Evolutionary conservation across 2,888 invertebrate genomes (phyloP).

Genomic region (Eudemis profundana): DNA sequence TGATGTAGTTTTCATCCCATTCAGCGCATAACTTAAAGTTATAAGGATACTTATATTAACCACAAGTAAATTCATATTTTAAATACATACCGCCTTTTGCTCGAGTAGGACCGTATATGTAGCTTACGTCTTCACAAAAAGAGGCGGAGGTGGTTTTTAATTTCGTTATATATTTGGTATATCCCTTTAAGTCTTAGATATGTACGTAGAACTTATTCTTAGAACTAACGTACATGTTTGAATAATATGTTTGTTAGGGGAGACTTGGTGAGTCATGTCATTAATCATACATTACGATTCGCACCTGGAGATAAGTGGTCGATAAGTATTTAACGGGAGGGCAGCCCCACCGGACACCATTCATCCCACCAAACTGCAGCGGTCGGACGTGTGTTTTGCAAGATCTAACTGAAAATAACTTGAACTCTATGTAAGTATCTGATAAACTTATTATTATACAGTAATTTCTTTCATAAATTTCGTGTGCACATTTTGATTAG

Average conservation of each 20-base stretch:
- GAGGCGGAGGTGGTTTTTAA: no score
- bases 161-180: no score
- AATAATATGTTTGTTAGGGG: conserved; percentile 16
- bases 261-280: conserved; percentile 19
- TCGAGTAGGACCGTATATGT: no score
- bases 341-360: conserved; percentile 8
- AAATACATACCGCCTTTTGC: no score
- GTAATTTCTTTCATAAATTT: no score
- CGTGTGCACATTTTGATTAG: no score
- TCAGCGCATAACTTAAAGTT: no score
- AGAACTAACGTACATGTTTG: neutral
- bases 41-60: no score
- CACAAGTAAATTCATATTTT: no score
- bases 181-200: conserved; percentile 1
- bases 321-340: conserved; percentile 30
- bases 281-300: neutral
- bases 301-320: conserved; percentile 16
- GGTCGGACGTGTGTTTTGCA: conserved; percentile 20
- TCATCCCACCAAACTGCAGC: conserved; percentile 7
- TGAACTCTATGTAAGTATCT: conserved; percentile 22
- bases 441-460: neutral
- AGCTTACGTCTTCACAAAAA: no score
- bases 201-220: neutral
- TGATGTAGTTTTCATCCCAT: no score
- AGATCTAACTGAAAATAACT: neutral